Base-by-base conservation (phyloP, 2,113 vertebrate genomes). In the Lasiurus borealis region DNA sequence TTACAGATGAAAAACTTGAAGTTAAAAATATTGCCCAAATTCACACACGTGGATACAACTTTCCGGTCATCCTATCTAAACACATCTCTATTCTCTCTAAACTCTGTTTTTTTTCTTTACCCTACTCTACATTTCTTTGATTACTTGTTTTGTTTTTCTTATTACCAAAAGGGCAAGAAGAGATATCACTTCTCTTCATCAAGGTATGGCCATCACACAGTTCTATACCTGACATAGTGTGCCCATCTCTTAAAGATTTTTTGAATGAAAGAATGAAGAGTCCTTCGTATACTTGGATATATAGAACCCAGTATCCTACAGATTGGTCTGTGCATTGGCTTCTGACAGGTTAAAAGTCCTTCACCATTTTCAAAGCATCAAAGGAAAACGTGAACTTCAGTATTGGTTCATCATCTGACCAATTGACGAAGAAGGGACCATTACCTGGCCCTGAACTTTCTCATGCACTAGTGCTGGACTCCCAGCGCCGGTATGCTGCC, bases 231-330 rank as follows among this genome's bases (percentile, higher is more conserved):
- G 77, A 25, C 9, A 73, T 3, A 69, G 27, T 36, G 69, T 50
- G 6, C 11, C 27, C 2, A 4, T 40, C 5, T 73, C 78, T 94
- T 94, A 64, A 94, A 77, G 54, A 71, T 0, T 3, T 29, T 89
- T 78, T 29, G n/a, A 75, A 88, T 52, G 52, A 88, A 80, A 85
- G 29, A 88, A 89, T 83, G 46, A n/a, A 68, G 88, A 57, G 3
- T 72, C 23, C 52, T 27, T 46, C 46, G 12, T 31, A n/a, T 72
- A n/a, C 27, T 29, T 66, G n/a, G 8, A 3, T 76, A 91, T 85
- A 31, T 27, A 76, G 50, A 48, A 62, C 18, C 21, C 21, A 69
- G 2, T 57, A 29, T 66, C 21, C 40, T 77, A 36, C 12, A 10
- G 59, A 34, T 68, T 76, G 46, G 72, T 80, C 54, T 71, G 21